These are phyloP conservation scores for Bacillus rossius DNA, from an alignment of 1,140 invertebrate species.

Conservation along the genomic window DNA sequence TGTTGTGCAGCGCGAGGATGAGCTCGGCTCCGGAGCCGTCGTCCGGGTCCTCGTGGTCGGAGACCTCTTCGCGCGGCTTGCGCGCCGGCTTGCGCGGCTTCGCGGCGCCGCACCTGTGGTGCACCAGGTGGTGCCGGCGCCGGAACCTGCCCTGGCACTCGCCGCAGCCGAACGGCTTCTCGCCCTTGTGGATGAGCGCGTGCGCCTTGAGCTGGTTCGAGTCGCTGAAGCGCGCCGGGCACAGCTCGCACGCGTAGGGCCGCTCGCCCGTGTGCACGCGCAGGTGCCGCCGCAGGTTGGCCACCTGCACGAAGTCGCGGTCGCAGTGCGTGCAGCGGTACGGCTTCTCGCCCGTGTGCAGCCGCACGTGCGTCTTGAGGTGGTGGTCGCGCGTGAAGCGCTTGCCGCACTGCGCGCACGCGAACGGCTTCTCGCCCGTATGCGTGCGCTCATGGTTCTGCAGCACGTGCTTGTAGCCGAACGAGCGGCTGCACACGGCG, in stretches of 20 bases:
- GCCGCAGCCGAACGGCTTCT: constrained; percentile 80
- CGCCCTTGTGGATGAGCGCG: constrained; percentile 80
- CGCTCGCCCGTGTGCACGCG: constrained; percentile 94
- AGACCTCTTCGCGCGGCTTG: constrained; percentile 23
- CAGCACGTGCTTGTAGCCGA: constrained; percentile 91
- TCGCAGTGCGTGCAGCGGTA: constrained; percentile 90
- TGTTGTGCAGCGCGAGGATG: constrained; percentile 5
- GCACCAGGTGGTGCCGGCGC: constrained; percentile 73
- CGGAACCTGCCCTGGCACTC: constrained; percentile 71
- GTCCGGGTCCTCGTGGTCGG: neutral
- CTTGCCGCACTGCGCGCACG: constrained; percentile 91
- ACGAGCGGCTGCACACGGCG: constrained; percentile 76
- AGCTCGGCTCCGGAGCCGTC: neutral
- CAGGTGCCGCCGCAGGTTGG: constrained; percentile 87
- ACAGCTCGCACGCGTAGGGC: constrained; percentile 88
- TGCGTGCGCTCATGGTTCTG: constrained; percentile 96
- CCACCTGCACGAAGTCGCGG: constrained; percentile 88
- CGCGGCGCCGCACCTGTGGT: constrained; percentile 71
- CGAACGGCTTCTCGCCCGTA: constrained; percentile 95
- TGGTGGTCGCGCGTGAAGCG: constrained; percentile 95
- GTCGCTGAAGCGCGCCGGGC: constrained; percentile 86
- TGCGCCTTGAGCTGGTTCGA: constrained; percentile 93
- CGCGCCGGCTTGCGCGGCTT: constrained; percentile 19
- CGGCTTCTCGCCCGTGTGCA: constrained; percentile 91
- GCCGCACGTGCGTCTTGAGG: constrained; percentile 86